Evolutionary conservation across 2,888 invertebrate species (phyloP).

Genomic region (Harpagoxenus sublaevis): DNA sequence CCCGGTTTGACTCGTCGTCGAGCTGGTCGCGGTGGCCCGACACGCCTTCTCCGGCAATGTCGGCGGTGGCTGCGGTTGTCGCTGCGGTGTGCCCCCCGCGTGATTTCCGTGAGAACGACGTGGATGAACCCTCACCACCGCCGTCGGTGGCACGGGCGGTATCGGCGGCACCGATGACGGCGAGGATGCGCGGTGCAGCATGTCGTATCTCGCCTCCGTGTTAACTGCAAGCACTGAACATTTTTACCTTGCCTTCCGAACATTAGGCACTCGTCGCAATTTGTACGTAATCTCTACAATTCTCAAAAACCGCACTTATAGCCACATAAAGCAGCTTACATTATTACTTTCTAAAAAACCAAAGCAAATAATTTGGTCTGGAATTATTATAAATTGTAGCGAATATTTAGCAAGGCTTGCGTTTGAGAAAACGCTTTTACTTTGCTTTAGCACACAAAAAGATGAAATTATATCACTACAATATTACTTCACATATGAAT

Average conservation of each 20-base stretch:
- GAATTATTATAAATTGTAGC: background rate
- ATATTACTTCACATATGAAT: background rate
- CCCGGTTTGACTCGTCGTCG: constrained; percentile 43
- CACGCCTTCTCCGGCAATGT: constrained; percentile 80
- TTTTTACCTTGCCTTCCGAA: background rate
- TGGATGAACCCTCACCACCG: constrained; percentile 74
- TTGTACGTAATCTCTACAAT: background rate
- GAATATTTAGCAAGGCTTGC: background rate
- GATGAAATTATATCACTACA: background rate
- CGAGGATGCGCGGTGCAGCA: constrained; percentile 85
- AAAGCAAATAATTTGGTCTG: no score
- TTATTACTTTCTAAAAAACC: constrained; percentile 15
- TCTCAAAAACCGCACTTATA: background rate
- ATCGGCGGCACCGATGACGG: constrained; percentile 78
- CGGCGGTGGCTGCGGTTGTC: constrained; percentile 75
- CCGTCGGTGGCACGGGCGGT: constrained; percentile 75
- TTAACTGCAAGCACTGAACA: constrained; percentile 71
- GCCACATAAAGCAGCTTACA: background rate
- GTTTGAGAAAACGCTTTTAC: background rate
- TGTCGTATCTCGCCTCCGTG: constrained; percentile 85
- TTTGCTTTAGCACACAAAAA: background rate
- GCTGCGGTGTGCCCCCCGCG: constrained; percentile 23
- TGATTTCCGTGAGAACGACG: constrained; percentile 70
- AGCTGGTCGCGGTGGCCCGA: constrained; percentile 55
- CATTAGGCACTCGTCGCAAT: background rate